A percentile compares a stretch with the other conserved stretches of the same genome.
These are phyloP conservation scores for Campopleginae sp. DNA, from an alignment of 2,888 invertebrate species.

Conservation along the genomic window DNA sequence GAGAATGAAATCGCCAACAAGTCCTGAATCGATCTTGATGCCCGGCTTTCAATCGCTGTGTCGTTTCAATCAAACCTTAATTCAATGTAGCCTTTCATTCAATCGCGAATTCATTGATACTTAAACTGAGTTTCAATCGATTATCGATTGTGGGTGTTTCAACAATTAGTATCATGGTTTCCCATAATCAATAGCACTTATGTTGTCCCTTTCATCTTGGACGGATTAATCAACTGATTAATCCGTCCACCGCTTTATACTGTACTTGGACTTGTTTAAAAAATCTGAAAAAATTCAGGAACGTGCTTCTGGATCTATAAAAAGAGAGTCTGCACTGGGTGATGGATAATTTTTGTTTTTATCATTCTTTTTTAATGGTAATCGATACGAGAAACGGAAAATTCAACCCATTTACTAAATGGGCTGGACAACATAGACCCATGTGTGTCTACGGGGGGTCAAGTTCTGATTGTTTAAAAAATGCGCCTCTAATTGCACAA, in stretches of 20 bases:
- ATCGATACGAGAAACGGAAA: too few relatives aligned
- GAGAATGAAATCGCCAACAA: background rate
- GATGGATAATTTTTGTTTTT: too few relatives aligned
- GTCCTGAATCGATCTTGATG: background rate
- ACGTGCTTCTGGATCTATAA: too few relatives aligned
- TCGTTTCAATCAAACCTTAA: slow-evolving; percentile 20
- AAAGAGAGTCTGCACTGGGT: too few relatives aligned
- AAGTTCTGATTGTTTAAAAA: background rate
- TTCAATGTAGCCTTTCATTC: slow-evolving; percentile 6
- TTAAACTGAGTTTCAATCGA: slow-evolving; percentile 6
- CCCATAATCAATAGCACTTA: background rate
- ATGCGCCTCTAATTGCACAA: background rate
- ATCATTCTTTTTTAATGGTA: too few relatives aligned
- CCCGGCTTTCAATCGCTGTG: background rate
- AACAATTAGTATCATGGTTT: background rate
- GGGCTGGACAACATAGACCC: too few relatives aligned
- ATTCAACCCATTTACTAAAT: too few relatives aligned
- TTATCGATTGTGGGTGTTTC: background rate
- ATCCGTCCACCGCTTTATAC: too few relatives aligned
- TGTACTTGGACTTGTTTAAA: too few relatives aligned
- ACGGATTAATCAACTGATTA: background rate
- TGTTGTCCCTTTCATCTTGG: background rate
- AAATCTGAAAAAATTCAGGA: too few relatives aligned
- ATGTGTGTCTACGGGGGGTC: background rate
- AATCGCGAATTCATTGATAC: background rate